phyloP scores from a whole-genome alignment of 2,888 invertebrate genomes.

The Flexamia atlantica region DNA sequence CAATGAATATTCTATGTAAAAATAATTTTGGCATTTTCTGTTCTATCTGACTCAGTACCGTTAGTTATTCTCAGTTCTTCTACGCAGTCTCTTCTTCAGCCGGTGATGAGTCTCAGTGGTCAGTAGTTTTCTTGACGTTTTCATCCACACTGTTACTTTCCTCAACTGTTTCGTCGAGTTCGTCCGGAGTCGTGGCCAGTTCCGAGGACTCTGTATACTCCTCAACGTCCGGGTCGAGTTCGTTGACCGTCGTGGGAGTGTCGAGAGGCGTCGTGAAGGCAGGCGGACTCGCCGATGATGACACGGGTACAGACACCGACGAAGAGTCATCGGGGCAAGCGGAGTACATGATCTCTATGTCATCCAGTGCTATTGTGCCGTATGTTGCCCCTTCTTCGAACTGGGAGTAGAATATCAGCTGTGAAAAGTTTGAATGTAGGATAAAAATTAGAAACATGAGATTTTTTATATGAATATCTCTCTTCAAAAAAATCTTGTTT shows the following conservation, averaged over 20 bases:
- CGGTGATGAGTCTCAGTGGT: not conserved
- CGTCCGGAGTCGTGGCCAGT: conserved; percentile 4
- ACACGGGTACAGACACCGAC: not conserved
- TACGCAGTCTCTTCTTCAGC: no score
- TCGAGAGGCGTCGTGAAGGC: not conserved
- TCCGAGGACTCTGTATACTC: conserved; percentile 1
- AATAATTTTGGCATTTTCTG: no score
- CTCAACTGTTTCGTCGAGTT: conserved; percentile 21
- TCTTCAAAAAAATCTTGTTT: no score
- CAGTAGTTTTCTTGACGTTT: not conserved
- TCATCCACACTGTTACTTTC: conserved; percentile 10
- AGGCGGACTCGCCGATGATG: conserved; percentile 14
- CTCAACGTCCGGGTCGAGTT: not conserved
- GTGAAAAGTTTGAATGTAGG: conserved; percentile 8
- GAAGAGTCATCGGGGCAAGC: conserved; percentile 61
- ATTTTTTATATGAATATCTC: no score
- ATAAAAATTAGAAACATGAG: no score
- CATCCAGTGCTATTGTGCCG: conserved; percentile 70
- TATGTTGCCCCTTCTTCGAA: conserved; percentile 67
- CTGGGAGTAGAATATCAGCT: conserved; percentile 70
- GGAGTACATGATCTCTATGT: conserved; percentile 67
- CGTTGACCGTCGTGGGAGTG: not conserved
- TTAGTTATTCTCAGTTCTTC: no score
- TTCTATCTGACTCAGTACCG: no score
- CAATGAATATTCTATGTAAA: no score